Base-by-base conservation (phyloP, 2,113 vertebrate genomes). In the Eleginops maclovinus region DNA sequence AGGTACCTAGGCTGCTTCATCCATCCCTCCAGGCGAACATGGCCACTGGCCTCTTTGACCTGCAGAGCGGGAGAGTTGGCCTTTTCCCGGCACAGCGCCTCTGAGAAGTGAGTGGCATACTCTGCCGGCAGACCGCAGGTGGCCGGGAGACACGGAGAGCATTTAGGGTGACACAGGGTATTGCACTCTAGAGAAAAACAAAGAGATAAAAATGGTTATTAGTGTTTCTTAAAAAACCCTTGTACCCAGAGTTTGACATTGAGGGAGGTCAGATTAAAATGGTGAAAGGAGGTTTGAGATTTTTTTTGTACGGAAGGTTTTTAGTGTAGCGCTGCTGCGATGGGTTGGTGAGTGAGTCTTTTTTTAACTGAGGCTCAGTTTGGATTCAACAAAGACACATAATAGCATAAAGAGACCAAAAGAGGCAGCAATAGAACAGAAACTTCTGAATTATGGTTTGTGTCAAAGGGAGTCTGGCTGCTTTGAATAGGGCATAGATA, bases 151-250 rank as follows among this genome's bases (percentile, higher is more conserved):
- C 98, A 99, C 19, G 97, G 94, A 0, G 98, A 99, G 88, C 98
- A 99, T 94, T 99, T 99, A 77, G 98, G 98, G 77, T 99, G 98
- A 88, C 97, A 99, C 93, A 99, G 95, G 85, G 97, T 96, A 83
- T 97, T 95, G 90, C 98, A 99, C 84, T 99, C 98, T 99, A 11
- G 1, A 79, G 59, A 1, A 17, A 11, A 26, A 75, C 56, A 72
- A 28, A 41, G 9, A 75, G 1, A 46, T 28, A 28, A 36, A 36
- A 36, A 36, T 8, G 31, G 8, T 36, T 36, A 36, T 36, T 36
- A 36, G 31, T 36, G 31, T 36, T 36, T 36, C 31, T 36, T 36
- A 36, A 36, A 36, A 36, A 36, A 36, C 8, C n/a, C n/a, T n/a
- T n/a, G n/a, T n/a, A n/a, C n/a, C n/a, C n/a, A n/a, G n/a, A n/a